Conservation (phyloP, 2,797 vertebrate genomes). For the Hoplostethus atlanticus region DNA sequence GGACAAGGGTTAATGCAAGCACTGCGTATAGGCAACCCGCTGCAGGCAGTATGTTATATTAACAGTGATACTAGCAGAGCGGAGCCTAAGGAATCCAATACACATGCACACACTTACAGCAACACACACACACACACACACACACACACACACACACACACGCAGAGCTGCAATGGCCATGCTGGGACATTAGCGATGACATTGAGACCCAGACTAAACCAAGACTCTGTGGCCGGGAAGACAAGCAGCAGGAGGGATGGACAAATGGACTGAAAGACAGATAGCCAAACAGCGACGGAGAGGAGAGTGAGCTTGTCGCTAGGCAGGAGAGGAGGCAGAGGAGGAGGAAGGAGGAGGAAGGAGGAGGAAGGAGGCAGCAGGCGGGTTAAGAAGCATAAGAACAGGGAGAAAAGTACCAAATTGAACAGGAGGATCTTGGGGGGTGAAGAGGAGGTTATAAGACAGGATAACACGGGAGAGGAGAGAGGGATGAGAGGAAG, state of each 20-base stretch:
- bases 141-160: conserved; percentile 36
- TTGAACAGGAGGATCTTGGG: conserved; percentile 34
- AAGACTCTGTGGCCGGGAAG: conserved; percentile 44
- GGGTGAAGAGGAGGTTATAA: conserved; percentile 44
- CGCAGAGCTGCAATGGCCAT: conserved; percentile 69
- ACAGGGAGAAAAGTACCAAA: conserved; percentile 37
- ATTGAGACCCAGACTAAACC: conserved; percentile 74
- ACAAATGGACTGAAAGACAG: conserved; percentile 46
- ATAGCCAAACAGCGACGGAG: conserved; percentile 61
- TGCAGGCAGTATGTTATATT: conserved; percentile 78
- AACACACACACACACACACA: conserved; percentile 36
- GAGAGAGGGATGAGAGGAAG: conserved; percentile 17
- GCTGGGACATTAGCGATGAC: conserved; percentile 76
- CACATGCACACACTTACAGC: conserved; percentile 51
- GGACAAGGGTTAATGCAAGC: conserved; percentile 73
- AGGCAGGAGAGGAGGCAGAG: conserved; percentile 52
- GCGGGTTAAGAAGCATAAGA: conserved; percentile 13
- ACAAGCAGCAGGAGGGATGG: conserved; percentile 53
- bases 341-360: not conserved
- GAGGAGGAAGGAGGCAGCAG: no score
- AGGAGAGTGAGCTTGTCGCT: conserved; percentile 71
- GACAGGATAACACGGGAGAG: not conserved
- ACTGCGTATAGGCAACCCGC: conserved; percentile 69
- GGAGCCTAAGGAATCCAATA: conserved; percentile 74
- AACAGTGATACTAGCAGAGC: conserved; percentile 78